phyloP scores from a whole-genome alignment of 2,113 vertebrate genomes.

The Phyllostomus discolor region DNA sequence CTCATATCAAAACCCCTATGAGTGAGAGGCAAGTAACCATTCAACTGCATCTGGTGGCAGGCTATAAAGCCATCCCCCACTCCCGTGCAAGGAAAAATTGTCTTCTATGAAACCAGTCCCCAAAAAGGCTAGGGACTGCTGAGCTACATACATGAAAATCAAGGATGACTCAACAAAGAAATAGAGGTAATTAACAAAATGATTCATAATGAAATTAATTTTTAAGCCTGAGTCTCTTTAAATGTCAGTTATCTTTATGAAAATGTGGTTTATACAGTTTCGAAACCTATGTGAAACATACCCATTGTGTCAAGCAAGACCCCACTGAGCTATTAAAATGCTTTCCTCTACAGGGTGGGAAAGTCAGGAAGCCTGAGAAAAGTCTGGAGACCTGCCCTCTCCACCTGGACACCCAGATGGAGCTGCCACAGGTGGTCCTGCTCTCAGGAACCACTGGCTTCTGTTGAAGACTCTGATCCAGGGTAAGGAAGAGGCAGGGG shows the following conservation, averaged over 20 bases:
- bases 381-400: not conserved
- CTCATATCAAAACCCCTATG: too few relatives aligned
- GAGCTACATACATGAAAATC: not conserved
- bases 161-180: not conserved
- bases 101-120: too few relatives aligned
- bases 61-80: too few relatives aligned
- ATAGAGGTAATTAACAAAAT: not conserved
- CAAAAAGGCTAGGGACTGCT: too few relatives aligned
- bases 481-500: not conserved
- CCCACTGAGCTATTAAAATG: not conserved
- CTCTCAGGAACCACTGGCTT: not conserved
- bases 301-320: not conserved
- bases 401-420: not conserved
- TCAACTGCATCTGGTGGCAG: too few relatives aligned
- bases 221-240: constrained; percentile 18
- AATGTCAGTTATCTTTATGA: not conserved
- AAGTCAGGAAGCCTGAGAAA: not conserved
- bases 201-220: not conserved
- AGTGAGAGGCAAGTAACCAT: too few relatives aligned
- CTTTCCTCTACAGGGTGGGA: not conserved
- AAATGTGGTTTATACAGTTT: not conserved
- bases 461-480: not conserved
- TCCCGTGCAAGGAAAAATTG: too few relatives aligned
- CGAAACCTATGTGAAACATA: not conserved
- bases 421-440: not conserved